Conservation (phyloP, 2,113 vertebrate species). For the Dendrocopos noguchii region DNA sequence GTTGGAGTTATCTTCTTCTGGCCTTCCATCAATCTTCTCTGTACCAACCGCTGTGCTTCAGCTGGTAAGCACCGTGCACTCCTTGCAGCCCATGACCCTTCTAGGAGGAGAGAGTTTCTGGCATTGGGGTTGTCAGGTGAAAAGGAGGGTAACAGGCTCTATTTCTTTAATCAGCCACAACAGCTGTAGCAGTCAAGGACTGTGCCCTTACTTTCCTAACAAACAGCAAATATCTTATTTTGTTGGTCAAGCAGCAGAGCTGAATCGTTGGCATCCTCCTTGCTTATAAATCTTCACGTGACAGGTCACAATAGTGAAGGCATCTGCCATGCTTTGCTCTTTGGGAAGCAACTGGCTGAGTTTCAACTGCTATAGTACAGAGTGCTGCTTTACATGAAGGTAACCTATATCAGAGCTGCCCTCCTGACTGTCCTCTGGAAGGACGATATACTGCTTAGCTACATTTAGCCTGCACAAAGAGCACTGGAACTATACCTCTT, state of each 20-base stretch:
- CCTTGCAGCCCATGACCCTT: background rate
- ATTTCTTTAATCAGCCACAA: background rate
- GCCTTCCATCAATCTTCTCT: background rate
- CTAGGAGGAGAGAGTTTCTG: background rate
- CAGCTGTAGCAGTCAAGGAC: background rate
- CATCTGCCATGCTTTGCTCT: constrained; percentile 30
- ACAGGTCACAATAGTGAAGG: background rate
- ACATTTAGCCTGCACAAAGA: background rate
- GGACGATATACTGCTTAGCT: background rate
- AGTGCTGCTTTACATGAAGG: background rate
- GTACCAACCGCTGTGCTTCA: background rate
- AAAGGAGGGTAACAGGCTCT: background rate
- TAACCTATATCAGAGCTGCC: background rate
- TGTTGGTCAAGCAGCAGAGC: background rate
- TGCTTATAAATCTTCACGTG: constrained; percentile 27
- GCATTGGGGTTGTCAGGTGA: background rate
- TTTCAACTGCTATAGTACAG: background rate
- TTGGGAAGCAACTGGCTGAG: constrained; percentile 6
- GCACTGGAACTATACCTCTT: background rate
- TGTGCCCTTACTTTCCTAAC: background rate
- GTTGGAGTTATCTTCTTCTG: background rate
- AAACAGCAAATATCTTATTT: background rate
- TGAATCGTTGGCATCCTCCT: background rate
- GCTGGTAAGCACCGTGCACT: background rate
- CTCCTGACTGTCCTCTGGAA: background rate